phyloP scores from a whole-genome alignment of 2,113 vertebrate genomes.

The Antechinus flavipes region DNA sequence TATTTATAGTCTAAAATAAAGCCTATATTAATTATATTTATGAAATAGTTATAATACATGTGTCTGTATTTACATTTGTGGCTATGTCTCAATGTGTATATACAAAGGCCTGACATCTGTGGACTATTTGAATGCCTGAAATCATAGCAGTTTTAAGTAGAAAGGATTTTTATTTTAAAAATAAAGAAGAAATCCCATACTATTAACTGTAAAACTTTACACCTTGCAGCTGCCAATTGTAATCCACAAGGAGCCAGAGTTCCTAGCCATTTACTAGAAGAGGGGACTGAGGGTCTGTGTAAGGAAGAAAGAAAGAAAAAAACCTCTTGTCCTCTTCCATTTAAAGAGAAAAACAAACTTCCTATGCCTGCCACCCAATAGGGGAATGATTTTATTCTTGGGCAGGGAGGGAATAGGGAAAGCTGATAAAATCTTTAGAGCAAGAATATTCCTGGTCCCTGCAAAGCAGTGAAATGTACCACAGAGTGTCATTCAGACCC shows the following conservation, averaged over 20 bases:
- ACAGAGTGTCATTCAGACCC: constrained; percentile 70
- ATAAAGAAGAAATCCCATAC: constrained; percentile 73
- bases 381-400: constrained; percentile 69
- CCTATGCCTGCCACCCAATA: constrained; percentile 16
- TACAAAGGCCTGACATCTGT: not conserved
- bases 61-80: constrained; percentile 37
- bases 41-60: constrained; percentile 10
- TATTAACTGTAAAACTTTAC: constrained; percentile 71
- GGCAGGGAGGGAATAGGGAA: constrained; percentile 56
- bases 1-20: constrained; percentile 26
- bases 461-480: constrained; percentile 72
- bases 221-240: constrained; percentile 68
- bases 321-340: constrained; percentile 26
- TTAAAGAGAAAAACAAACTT: constrained; percentile 49
- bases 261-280: constrained; percentile 52
- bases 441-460: constrained; percentile 67
- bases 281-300: constrained; percentile 44
- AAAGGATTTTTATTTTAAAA: constrained; percentile 69
- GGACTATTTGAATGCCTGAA: not conserved
- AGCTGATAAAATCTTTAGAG: constrained; percentile 72
- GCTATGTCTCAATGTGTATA: not conserved
- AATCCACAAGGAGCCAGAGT: constrained; percentile 71
- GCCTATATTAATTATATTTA: constrained; percentile 13
- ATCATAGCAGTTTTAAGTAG: constrained; percentile 47
- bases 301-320: not conserved